Evolutionary conservation across 2,888 invertebrate genomes (phyloP).

Genomic region (Habroteleia sp.): DNA sequence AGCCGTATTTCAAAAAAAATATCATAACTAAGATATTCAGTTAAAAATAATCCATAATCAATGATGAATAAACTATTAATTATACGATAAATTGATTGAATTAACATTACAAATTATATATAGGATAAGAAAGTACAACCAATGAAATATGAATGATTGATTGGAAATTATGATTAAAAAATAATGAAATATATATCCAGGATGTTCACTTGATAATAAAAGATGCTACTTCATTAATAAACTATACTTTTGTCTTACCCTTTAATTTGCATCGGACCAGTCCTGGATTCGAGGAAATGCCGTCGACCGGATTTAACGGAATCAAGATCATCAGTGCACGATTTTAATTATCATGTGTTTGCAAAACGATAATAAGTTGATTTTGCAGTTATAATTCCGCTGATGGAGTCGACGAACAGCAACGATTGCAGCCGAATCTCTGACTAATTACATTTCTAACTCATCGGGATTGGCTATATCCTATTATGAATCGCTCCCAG

Average conservation of each 20-base stretch:
- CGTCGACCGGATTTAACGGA: slow-evolving; percentile 30
- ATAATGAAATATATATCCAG: no score
- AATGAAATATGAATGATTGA: no score
- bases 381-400: slow-evolving; percentile 69
- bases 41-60: no score
- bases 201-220: slow-evolving; percentile 22
- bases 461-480: slow-evolving; percentile 69
- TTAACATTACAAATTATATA: no score
- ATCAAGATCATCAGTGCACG: slow-evolving; percentile 70
- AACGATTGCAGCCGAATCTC: slow-evolving; percentile 73
- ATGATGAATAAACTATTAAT: no score
- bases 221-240: no score
- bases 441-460: slow-evolving; percentile 79
- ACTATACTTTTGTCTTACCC: neutral
- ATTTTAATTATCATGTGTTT: slow-evolving; percentile 76
- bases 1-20: no score
- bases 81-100: no score
- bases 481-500: slow-evolving; percentile 70
- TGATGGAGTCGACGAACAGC: slow-evolving; percentile 70
- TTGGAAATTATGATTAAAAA: no score
- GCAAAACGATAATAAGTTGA: slow-evolving; percentile 71
- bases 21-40: no score
- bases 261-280: slow-evolving; percentile 33
- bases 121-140: no score
- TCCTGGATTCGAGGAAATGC: slow-evolving; percentile 33